Evolutionary conservation across 2,888 invertebrate species (phyloP), one percentile per base, ranked within the genome.

Genomic region (Pyralis farinalis): DNA sequence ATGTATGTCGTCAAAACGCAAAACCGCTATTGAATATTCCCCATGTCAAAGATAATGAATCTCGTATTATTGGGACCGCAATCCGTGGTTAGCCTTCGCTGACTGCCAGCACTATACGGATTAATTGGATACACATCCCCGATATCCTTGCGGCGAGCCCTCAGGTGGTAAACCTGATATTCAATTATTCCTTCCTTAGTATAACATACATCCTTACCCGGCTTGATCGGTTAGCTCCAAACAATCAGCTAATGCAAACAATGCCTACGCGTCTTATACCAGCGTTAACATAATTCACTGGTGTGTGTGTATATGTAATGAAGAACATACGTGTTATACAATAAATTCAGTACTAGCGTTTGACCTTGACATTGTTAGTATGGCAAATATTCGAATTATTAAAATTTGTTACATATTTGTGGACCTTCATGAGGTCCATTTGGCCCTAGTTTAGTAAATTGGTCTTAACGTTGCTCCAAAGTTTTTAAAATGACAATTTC

Each of bases 241-340:
- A 76, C 77, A 80, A 78, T 77, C 74, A 71, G 57, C 53, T 65
- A 68, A 72, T 67, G 67, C 59, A 75, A 75, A 73, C 69, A 68
- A 39, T 44, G 58, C 49, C 56, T 53, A 61, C 54, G 41, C 34
- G 27, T 29, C 39, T 45, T 43, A 48, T 49, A 55, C 46, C 54
- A 49, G 35, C 36, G 34, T 40, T 36, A 40, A 37, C 40, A 36
- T 40, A 37, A 34, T 44, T 30, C 33, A 25, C 16, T 20, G 25
- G 8, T 3, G 8, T 21, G 32, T 21, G 32, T 22, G 10, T 33
- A 29, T 25, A 7, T 7, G 3, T 7, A 25, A 25, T 25, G 25
- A 22, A 30, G 21, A 20, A 16, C 16, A 16, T 16, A 16, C 16
- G 16, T 16, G 16, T 16, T 16, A n/a, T n/a, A n/a, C 16, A 16